Percentiles rank a stretch among this genome's conserved stretches.
phyloP scores from a whole-genome alignment of 30 jellyfish, hydroid and myxozoan species.

The Rhopilema esculentum region DNA sequence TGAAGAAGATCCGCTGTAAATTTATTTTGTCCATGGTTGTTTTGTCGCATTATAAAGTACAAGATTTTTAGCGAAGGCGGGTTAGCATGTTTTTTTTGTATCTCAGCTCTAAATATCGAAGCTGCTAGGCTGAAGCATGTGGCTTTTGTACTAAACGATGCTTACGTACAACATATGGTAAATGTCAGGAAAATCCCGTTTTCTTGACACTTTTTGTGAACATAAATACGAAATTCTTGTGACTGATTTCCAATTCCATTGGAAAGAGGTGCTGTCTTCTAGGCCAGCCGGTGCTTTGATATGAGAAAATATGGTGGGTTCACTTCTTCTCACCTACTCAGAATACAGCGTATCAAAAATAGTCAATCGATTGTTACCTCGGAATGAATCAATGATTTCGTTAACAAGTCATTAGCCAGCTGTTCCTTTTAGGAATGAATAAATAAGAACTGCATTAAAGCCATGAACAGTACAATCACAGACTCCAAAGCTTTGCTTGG shows the following conservation, averaged over 20 bases:
- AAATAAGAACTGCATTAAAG: not conserved
- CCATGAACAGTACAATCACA: not conserved
- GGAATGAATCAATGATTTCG: not conserved
- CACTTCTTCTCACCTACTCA: not conserved
- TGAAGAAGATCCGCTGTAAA: too few species aligned
- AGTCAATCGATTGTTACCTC: not conserved
- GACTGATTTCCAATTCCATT: not conserved
- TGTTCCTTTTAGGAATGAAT: not conserved
- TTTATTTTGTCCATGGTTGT: too few species aligned
- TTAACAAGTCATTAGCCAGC: not conserved
- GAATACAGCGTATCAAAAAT: not conserved
- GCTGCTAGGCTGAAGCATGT: too few species aligned
- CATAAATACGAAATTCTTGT: not conserved
- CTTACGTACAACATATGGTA: too few species aligned
- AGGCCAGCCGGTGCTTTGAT: not conserved
- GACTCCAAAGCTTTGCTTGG: too few species aligned
- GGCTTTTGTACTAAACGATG: too few species aligned
- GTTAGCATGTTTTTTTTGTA: too few species aligned
- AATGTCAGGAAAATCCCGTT: not conserved
- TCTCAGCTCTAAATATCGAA: too few species aligned
- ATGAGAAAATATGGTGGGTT: not conserved
- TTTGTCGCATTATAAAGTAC: too few species aligned
- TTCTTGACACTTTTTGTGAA: not conserved
- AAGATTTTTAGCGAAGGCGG: too few species aligned
- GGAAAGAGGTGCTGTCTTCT: not conserved